These are phyloP conservation scores for Drosophila sechellia DNA, from an alignment of 1,140 invertebrate genomes.

Conservation along the genomic window DNA sequence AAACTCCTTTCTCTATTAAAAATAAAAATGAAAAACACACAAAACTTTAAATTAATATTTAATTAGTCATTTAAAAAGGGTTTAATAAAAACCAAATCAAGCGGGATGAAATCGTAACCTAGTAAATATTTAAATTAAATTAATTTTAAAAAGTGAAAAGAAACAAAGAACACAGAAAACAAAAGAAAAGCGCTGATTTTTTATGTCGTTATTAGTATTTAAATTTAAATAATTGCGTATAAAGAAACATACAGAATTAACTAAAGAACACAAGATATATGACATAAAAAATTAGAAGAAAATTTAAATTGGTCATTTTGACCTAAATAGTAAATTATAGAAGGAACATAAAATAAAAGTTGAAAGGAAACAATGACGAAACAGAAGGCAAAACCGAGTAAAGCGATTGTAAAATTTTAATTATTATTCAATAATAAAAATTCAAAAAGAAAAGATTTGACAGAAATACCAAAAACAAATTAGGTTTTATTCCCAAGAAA, in stretches of 20 bases:
- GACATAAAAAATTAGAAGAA: constrained; percentile 69
- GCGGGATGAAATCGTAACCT: constrained; percentile 73
- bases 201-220: constrained; percentile 84
- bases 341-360: constrained; percentile 55
- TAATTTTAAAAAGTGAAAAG: constrained; percentile 72
- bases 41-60: constrained; percentile 77
- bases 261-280: constrained; percentile 52
- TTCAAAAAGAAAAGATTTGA: constrained; percentile 74
- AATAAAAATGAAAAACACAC: constrained; percentile 56
- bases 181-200: constrained; percentile 79
- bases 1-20: constrained; percentile 77
- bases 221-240: constrained; percentile 82
- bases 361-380: constrained; percentile 57
- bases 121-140: constrained; percentile 80
- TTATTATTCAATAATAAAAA: constrained; percentile 84
- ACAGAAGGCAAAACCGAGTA: constrained; percentile 53
- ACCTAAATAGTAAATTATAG: constrained; percentile 81
- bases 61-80: constrained; percentile 78
- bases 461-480: constrained; percentile 55
- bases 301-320: constrained; percentile 82
- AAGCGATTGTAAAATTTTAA: constrained; percentile 84
- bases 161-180: constrained; percentile 58
- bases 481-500: constrained; percentile 32
- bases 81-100: constrained; percentile 59
- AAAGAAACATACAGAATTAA: constrained; percentile 63